Evolutionary conservation across 64 coral and sea anemone genomes (phyloP), one percentile per base, ranked within the genome.

Genomic region (Stichodactyla mertensii): DNA sequence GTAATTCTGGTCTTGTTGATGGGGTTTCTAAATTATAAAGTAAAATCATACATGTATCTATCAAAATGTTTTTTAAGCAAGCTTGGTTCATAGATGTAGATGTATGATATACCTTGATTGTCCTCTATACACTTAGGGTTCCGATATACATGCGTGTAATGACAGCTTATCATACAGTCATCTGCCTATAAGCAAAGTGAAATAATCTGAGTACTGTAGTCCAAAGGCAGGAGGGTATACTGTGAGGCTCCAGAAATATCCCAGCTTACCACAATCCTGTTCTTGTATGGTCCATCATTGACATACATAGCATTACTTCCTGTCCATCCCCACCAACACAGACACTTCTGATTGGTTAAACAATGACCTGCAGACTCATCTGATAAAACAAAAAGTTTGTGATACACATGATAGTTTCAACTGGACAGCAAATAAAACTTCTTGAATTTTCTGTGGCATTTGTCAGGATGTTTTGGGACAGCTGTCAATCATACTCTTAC

Each of bases 311-410:
- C 57, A 77, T 87, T 82, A 16, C 60, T 14, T 15, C 90, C 90
- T 27, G 90, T 92, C 90, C 90, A 92, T 7, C 90, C 90, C 90
- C 90, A 92, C 90, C 90, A 92, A 85, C 90, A 92, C 14, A 92
- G 85, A 56, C 90, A 92, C 64, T 85, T 85, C 0, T 84, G 78
- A 92, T 92, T 87, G 58, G 51, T 87, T 31, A 92, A 52, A 77
- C 90, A 92, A n/a, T 24, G 31, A 22, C 90, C 90, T 87, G 51
- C 15, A 87, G 15, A 27, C 60, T 45, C 90, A 86, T 16, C 20
- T 57, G 26, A 58, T 4, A 52, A 31, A 45, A 36, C n/a, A 86
- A 7, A 6, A 55, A 13, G 6, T 26, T 24, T 16, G 36, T 45
- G 36, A 45, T 45, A 45, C 36, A 3, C 1, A 45, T 45, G 36